Evolutionary conservation across 2,888 invertebrate species (phyloP).

Genomic region (Ectobius pallidus): DNA sequence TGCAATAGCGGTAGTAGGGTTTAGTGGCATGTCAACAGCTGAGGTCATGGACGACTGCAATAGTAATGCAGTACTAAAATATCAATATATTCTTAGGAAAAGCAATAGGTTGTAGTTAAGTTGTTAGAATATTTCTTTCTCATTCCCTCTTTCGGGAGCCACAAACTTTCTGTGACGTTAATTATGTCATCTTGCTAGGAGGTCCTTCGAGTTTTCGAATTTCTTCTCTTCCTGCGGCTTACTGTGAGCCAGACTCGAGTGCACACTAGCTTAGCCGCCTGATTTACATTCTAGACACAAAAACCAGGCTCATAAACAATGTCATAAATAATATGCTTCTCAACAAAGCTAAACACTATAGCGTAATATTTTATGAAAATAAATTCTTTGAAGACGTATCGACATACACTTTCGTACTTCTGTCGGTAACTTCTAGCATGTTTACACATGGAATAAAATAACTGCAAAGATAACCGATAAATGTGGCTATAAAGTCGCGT

Average conservation of each 20-base stretch:
- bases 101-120: slow-evolving; percentile 11
- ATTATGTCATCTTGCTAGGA: not conserved
- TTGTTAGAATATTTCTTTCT: slow-evolving; percentile 12
- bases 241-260: no score
- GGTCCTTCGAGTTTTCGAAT: not conserved
- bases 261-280: not conserved
- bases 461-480: no score
- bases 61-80: no score
- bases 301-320: not conserved
- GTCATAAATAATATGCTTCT: not conserved
- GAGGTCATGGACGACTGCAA: no score
- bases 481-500: no score
- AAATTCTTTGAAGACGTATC: not conserved
- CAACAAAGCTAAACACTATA: not conserved
- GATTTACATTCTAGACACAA: not conserved
- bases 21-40: no score
- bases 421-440: no score
- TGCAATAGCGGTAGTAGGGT: no score
- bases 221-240: not conserved
- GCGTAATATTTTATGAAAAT: not conserved
- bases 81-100: no score
- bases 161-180: not conserved
- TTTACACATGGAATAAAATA: no score
- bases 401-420: no score
- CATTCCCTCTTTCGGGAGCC: not conserved